Base-by-base conservation (phyloP, 2,797 vertebrate species). In the Phoxinus dragarum region DNA sequence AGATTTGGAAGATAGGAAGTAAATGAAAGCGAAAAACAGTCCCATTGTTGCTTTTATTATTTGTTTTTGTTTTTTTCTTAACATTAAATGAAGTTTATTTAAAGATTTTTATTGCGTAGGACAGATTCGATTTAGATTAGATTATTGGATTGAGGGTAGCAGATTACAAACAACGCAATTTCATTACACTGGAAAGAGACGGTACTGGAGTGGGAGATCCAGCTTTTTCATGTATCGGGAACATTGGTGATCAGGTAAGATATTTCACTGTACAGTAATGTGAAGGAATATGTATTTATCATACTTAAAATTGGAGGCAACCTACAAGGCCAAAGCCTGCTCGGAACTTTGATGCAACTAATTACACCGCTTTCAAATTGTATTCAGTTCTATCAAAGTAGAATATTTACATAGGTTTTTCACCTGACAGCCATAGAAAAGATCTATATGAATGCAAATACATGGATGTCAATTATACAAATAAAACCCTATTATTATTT, bases 111-210 rank as follows among this genome's bases (percentile, higher is more conserved):
- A 31, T 81, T 42, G 80, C 86, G 90, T 86, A 81, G 90, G 89
- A 73, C 87, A 83, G 88, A 91, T 91, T 90, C 90, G 90, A 91
- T 86, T 92, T 94, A 93, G 92, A 95, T 94, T 89, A 93, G 91
- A 94, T 95, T 95, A 95, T 93, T 95, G 95, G 95, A 96, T 95
- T 96, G 94, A 10, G 92, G 86, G 90, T 91, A 83, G 90, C 93
- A 95, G 95, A 95, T 96, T 95, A 95, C 88, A 93, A 91, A 86
- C 88, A 90, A 90, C 84, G 59, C 89, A 83, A 80, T 91, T 87
- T 89, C 88, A 74, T 85, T 87, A 90, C 85, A 88, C 91, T 38
- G 73, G 10, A 71, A 77, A 74, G 75, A 82, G 49, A 44, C 23
- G 7, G 6, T 12, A 44, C 42, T 38, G 66, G 40, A 89, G 88